Evolutionary conservation across 2,888 invertebrate genomes (phyloP), one percentile per base, ranked within the genome.

Genomic region (Anodontia alba): DNA sequence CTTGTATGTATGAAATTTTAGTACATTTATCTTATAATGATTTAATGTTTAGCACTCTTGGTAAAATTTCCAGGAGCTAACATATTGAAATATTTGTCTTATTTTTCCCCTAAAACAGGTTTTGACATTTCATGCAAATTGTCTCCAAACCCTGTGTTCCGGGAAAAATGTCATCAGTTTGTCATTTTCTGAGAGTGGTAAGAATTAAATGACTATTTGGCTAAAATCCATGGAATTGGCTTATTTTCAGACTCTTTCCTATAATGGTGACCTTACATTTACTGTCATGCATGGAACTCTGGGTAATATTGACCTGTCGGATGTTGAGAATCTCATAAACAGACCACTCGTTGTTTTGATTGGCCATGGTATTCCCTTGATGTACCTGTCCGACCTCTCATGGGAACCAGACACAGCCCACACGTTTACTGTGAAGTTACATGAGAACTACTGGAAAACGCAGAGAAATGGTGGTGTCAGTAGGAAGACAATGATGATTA

Each of bases 231-330:
- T n/a, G n/a, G n/a, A 46, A 20, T 46, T 46, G 46, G 15, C n/a
- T 3, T 69, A 77, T 79, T 88, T 88, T 71, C 95, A 97, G 94
- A 96, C 98, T 23, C 96, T 97, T 83, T 98, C 98, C 31, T 99
- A 99, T 94, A 98, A 98, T 36, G 99, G 99, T 5, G 96, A 96
- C 84, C 95, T 99, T 69, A 96, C 97, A 84, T 98, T 98, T 93
- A 95, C 84, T 96, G 97, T 73, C 96, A 96, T 84, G 91, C 92
- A 76, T 96, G 96, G 95, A 94, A 82, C 81, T 23, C 71, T 69
- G 29, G 75, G 54, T 51, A 76, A 68, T 43, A 76, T 49, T 62
- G 43, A 49, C 57, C 36, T 73, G 96, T 26, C 66, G 49, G 57
- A 54, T 54, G 69, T 62, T 26, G 76, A 77, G 31, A 73, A 49